A percentile compares a stretch with the other conserved stretches of the same genome.
Conservation (phyloP, 2,888 invertebrate genomes). For the Gymnocheta viridis region DNA sequence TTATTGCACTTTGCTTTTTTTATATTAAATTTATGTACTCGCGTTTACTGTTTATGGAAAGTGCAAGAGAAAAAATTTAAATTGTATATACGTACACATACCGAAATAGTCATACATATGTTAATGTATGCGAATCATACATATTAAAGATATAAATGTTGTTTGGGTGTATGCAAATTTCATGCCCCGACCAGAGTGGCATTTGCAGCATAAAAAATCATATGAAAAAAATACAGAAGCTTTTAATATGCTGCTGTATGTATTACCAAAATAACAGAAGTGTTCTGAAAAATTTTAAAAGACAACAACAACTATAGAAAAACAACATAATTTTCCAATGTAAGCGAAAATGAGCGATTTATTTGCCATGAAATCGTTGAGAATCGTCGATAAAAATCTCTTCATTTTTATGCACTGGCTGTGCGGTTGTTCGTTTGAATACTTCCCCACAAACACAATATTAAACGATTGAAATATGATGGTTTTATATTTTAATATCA, state of each 20-base stretch:
- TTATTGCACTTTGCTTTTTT: conserved; percentile 12
- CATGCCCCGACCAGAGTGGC: background rate
- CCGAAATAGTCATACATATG: conserved; percentile 73
- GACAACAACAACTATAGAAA: conserved; percentile 44
- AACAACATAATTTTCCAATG: conserved; percentile 82
- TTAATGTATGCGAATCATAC: conserved; percentile 76
- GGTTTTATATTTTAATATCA: no score
- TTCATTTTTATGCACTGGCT: conserved; percentile 74
- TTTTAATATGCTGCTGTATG: conserved; percentile 8
- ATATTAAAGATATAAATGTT: conserved; percentile 57
- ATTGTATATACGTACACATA: background rate
- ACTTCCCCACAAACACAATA: no score
- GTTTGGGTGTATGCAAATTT: conserved; percentile 18
- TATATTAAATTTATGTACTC: conserved; percentile 52
- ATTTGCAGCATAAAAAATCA: background rate
- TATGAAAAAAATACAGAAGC: background rate
- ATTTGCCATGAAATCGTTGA: conserved; percentile 83
- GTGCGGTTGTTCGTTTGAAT: conserved; percentile 19
- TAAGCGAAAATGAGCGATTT: conserved; percentile 83
- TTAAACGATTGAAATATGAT: no score
- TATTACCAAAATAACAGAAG: conserved; percentile 28
- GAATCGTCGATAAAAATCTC: conserved; percentile 82
- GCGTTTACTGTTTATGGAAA: conserved; percentile 52
- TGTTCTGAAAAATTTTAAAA: conserved; percentile 5
- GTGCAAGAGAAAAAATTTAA: conserved; percentile 19